These are phyloP conservation scores for Amphipoea lucens DNA, from an alignment of 2,888 invertebrate genomes.

Conservation along the genomic window DNA sequence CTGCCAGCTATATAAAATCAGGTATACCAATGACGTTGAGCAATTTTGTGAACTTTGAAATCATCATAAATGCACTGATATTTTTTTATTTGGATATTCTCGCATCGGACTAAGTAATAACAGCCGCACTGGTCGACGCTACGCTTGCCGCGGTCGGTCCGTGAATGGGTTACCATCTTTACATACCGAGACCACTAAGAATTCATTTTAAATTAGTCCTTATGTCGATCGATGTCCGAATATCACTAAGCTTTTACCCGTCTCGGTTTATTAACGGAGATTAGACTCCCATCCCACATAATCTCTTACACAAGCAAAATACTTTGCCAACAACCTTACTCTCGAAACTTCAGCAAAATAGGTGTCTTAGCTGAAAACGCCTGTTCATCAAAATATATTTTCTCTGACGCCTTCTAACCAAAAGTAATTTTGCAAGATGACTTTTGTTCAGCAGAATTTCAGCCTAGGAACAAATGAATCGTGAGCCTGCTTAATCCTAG, in stretches of 20 bases:
- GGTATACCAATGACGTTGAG: not conserved
- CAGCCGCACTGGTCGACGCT: not conserved
- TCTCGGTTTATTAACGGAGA: slow-evolving; percentile 13
- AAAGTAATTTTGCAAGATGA: slow-evolving; percentile 52
- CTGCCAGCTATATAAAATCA: not conserved
- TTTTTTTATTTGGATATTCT: not conserved
- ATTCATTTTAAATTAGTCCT: not conserved
- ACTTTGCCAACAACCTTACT: slow-evolving; percentile 34
- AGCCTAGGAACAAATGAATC: slow-evolving; percentile 50
- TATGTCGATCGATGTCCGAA: not conserved
- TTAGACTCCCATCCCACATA: slow-evolving; percentile 20
- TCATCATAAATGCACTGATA: no score
- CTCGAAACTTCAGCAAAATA: slow-evolving; percentile 45
- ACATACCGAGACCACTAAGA: no score
- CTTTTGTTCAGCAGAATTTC: slow-evolving; percentile 46
- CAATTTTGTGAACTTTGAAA: no score
- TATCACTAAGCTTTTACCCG: slow-evolving; percentile 2
- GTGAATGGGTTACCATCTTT: no score
- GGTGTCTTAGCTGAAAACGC: slow-evolving; percentile 46
- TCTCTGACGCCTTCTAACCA: slow-evolving; percentile 42
- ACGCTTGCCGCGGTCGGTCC: no score
- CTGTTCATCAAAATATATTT: slow-evolving; percentile 59
- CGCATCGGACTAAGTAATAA: not conserved
- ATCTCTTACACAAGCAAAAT: slow-evolving; percentile 42
- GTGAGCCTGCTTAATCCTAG: slow-evolving; percentile 46